These are phyloP conservation scores for Phylloscopus whistleri DNA, from an alignment of 2,113 vertebrate species.

Conservation along the genomic window DNA sequence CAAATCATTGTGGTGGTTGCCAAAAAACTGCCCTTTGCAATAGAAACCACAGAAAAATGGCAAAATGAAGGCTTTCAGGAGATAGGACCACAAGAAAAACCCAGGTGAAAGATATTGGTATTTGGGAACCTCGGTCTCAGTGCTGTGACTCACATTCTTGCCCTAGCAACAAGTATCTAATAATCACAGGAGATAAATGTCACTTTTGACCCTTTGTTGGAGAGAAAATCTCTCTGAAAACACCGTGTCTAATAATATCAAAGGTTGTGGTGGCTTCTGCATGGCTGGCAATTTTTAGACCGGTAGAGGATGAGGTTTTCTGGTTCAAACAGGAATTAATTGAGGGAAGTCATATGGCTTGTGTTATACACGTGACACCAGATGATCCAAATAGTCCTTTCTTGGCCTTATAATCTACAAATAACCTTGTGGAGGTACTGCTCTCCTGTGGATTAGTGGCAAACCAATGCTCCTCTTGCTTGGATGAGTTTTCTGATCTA, in stretches of 20 bases:
- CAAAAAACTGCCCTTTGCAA: neutral
- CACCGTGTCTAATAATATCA: neutral
- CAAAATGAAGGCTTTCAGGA: neutral
- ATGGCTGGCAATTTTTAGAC: slow-evolving; percentile 23
- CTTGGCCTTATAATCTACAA: slow-evolving; percentile 67
- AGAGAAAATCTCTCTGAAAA: neutral
- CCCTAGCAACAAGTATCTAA: neutral
- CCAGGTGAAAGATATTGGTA: neutral
- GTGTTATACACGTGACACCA: slow-evolving; percentile 54
- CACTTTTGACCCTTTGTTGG: neutral
- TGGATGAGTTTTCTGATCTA: slow-evolving; percentile 59
- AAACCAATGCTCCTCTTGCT: slow-evolving; percentile 48
- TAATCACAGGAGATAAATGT: neutral
- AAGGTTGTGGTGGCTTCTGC: slow-evolving; percentile 3
- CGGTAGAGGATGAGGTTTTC: slow-evolving; percentile 26
- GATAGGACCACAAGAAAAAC: neutral
- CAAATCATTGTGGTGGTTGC: neutral
- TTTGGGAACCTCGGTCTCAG: neutral
- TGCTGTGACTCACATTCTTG: neutral
- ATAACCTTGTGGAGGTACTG: slow-evolving; percentile 56
- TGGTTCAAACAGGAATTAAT: slow-evolving; percentile 59
- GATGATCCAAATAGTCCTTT: slow-evolving; percentile 67
- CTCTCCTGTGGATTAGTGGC: slow-evolving; percentile 46
- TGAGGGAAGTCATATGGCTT: slow-evolving; percentile 45
- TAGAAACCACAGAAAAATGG: neutral